Percentiles rank a stretch among this genome's conserved stretches.
phyloP scores from a whole-genome alignment of 2,888 invertebrate species.

The Melinopterus prodromus region DNA sequence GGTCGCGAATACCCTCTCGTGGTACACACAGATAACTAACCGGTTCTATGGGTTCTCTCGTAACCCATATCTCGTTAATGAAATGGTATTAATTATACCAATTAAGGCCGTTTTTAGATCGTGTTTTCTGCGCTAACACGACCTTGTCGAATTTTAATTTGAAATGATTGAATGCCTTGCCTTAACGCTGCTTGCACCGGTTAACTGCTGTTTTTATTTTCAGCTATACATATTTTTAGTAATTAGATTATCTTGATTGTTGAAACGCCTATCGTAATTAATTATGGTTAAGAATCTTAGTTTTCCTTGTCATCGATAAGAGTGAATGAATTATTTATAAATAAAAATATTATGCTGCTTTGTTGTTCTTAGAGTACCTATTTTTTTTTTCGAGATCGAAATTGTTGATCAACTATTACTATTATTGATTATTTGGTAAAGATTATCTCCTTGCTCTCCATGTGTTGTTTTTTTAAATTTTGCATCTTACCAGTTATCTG shows the following conservation, averaged over 20 bases:
- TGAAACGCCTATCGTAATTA: neutral
- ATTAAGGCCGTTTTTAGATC: constrained; percentile 11
- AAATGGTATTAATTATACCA: constrained; percentile 16
- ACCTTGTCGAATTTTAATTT: constrained; percentile 8
- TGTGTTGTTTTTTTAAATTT: no score
- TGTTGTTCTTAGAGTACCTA: no score
- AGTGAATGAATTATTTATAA: neutral
- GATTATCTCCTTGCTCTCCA: no score
- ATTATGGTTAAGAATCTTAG: neutral
- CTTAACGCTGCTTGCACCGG: neutral
- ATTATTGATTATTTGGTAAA: no score
- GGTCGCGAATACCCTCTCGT: neutral
- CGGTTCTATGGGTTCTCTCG: neutral
- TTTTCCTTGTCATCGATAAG: neutral
- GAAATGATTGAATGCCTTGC: neutral
- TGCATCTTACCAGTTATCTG: no score
- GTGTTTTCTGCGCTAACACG: neutral
- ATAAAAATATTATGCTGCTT: no score
- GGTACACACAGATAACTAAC: neutral
- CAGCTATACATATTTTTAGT: neutral
- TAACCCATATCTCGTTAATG: neutral
- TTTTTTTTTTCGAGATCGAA: no score
- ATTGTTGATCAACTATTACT: no score
- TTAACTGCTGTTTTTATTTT: neutral
- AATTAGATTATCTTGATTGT: neutral